A percentile compares a stretch with the other conserved stretches of the same genome.
Evolutionary conservation across 2,113 vertebrate species (phyloP).

Genomic region (Trochalopteron elliotii): DNA sequence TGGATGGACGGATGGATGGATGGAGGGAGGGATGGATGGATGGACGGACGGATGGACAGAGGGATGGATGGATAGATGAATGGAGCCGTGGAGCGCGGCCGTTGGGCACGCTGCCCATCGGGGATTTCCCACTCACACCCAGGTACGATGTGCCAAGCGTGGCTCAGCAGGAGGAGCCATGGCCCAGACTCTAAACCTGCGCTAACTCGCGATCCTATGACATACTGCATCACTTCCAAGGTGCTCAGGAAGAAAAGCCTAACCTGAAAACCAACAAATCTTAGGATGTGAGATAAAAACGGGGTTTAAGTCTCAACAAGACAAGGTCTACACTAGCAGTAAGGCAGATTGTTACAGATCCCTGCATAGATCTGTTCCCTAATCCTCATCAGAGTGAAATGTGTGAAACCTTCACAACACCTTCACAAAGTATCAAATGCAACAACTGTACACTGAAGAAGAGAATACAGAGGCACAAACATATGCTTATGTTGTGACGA

Average conservation of each 20-base stretch:
- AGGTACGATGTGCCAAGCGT: rapidly evolving
- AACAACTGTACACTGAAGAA: neutral
- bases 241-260: neutral
- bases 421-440: neutral
- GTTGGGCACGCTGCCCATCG: rapidly evolving
- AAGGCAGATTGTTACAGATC: neutral
- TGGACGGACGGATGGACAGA: rapidly evolving
- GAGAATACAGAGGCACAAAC: rapidly evolving
- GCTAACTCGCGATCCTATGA: rapidly evolving
- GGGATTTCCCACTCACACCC: rapidly evolving
- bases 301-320: neutral
- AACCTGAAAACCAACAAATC: neutral
- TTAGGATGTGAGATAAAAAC: neutral
- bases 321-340: neutral
- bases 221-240: rapidly evolving
- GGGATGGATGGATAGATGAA: rapidly evolving
- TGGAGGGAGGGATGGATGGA: rapidly evolving
- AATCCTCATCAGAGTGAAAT: neutral
- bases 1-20: rapidly evolving
- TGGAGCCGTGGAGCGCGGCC: no score
- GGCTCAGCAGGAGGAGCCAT: rapidly evolving
- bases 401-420: neutral
- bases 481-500: neutral
- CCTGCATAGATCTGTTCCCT: neutral
- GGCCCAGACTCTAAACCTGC: neutral